Base-by-base conservation (phyloP, 37 sponge, comb jelly and placozoan species). In the Dysidea cf. avara region DNA sequence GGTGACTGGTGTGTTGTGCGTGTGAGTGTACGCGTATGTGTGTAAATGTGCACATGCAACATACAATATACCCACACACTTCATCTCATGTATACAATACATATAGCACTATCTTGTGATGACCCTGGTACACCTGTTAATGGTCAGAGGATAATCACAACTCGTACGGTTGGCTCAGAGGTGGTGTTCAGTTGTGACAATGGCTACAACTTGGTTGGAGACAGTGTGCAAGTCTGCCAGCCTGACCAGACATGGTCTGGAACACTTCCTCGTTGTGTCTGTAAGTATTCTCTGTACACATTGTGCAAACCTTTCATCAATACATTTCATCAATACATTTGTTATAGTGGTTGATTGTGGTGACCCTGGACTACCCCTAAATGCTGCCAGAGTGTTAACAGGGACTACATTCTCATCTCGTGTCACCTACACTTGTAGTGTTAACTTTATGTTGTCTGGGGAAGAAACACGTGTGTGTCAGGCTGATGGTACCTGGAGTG, bases 361-460 rank as follows among this genome's bases (percentile, higher is more conserved):
- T 46, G 43, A 59, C 14, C 75, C 63, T 22, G 61, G 40, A 5
- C 17, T 16, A 13, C 75, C 75, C 2, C 36, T 22, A 14, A 53
- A 71, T 28, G 71, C 56, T 22, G 57, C 31, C 33, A 32, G 56
- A 22, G 9, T 32, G 20, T 32, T 54, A 0, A 31, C 54, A 33
- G 38, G 56, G 21, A 77, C 78, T 16, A 56, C 51, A 14, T 63
- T 65, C 32, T 47, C 66, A 16, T 74, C 80, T 1, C 14, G 59
- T 22, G 85, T 85, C 31, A 66, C 71, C 11, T 90, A 90, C 67
- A 40, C 48, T 50, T 90, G 90, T 54, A 22, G 43, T n/a, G 6
- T 17, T 14, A 77, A 77, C 33, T 81, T 49, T 57, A 52, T 54
- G 7, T 59, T 84, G 52, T 40, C 59, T 16, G 90, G 90, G 24